Evolutionary conservation across 2,797 vertebrate species (phyloP), one percentile per base, ranked within the genome.

Genomic region (Selene dorsalis): DNA sequence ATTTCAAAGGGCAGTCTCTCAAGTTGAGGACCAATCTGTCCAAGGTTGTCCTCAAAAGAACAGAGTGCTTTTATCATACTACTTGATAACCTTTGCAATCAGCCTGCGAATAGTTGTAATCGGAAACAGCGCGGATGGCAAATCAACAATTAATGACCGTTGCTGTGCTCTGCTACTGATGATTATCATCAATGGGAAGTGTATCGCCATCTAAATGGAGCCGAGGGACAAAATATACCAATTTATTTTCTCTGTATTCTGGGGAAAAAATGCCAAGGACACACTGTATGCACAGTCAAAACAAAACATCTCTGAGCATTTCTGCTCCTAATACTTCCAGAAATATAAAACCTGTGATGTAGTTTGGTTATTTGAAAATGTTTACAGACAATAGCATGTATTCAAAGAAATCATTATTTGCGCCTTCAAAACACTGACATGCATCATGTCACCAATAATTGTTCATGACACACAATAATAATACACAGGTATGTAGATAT

Each of bases 71-170:
- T 87, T 63, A 73, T 83, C 35, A 77, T 41, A 43, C 57, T 81
- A 48, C 38, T n/a, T 52, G 73, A 91, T 89, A 88, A 89, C 82
- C 85, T 89, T 58, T 79, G 79, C 82, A 88, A 88, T 93, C 88
- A 88, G 74, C 35, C 48, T 6, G 59, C 35, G 68, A 84, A 80
- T 80, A 30, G 2, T 12, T 77, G 39, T 83, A 79, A 81, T 79
- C 61, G 45, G 52, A 39, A 83, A 83, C 73, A 59, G 32, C 61
- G 61, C 76, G 64, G 75, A 91, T 89, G 80, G 84, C 87, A 91
- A 93, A 92, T 90, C 77, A 81, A 85, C 90, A 93, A 89, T 90
- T 89, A 92, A 93, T 93, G 82, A 79, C 55, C 20, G 10, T 75
- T 73, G 58, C 70, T 72, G 74, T 81, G 69, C 76, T 84, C 58